Evolutionary conservation across 2,797 vertebrate genomes (phyloP).

Genomic region (Amphiprion clarkii): DNA sequence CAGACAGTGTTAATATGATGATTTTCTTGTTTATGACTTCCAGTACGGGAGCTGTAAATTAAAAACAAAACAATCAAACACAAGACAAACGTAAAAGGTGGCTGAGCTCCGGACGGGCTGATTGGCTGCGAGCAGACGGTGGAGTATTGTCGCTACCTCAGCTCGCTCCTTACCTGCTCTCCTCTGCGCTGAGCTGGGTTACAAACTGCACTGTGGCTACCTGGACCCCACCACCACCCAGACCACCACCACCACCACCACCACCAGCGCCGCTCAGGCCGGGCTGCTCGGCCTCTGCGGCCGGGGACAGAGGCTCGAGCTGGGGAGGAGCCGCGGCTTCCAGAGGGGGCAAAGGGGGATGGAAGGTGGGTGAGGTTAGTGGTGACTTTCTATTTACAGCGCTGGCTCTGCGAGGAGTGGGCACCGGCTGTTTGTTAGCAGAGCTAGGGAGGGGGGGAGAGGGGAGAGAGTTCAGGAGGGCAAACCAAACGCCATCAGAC

Average conservation of each 20-base stretch:
- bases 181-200: slow-evolving; percentile 78
- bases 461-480: slow-evolving; percentile 86
- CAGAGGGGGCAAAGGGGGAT: slow-evolving; percentile 89
- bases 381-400: slow-evolving; percentile 94
- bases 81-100: slow-evolving; percentile 40
- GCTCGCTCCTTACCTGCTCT: slow-evolving; percentile 83
- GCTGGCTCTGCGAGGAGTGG: slow-evolving; percentile 89
- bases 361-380: slow-evolving; percentile 90
- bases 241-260: slow-evolving; percentile 61
- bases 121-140: slow-evolving; percentile 77
- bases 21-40: not conserved
- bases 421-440: slow-evolving; percentile 94
- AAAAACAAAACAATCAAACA: slow-evolving; percentile 56
- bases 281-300: slow-evolving; percentile 72
- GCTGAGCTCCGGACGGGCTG: slow-evolving; percentile 67
- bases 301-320: slow-evolving; percentile 72
- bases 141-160: slow-evolving; percentile 58
- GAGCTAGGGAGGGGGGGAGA: slow-evolving; percentile 89
- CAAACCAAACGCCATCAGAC: slow-evolving; percentile 52
- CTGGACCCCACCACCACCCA: slow-evolving; percentile 74
- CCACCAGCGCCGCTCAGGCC: slow-evolving; percentile 59
- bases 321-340: slow-evolving; percentile 82
- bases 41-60: slow-evolving; percentile 19
- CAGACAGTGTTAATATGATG: slow-evolving; percentile 18
- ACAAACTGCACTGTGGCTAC: slow-evolving; percentile 74